Evolutionary conservation across 2,797 vertebrate genomes (phyloP), one percentile per base, ranked within the genome.

Genomic region (Atherinosoma microstoma): DNA sequence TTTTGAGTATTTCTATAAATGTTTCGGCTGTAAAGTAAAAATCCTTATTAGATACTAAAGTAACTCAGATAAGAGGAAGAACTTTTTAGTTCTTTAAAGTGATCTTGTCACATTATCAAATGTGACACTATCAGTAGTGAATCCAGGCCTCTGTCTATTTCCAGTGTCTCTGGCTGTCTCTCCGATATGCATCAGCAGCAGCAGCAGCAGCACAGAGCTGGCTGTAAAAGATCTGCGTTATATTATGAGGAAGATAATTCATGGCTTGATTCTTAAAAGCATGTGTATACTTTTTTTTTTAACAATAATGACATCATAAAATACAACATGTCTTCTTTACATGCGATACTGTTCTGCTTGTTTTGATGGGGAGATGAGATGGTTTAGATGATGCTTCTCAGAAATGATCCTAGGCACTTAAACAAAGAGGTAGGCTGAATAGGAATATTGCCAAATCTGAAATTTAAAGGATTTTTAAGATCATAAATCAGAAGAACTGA

Each of bases 361-460:
- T 70, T 80, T 83, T 11, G 61, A 75, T 73, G 47, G 66, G 67
- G 35, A 57, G 32, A 78, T 81, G 71, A 75, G 54, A 85, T 66
- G n/a, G 58, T 58, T 75, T 45, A 68, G 67, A 53, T 64, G 76
- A 87, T 80, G 64, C n/a, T 83, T 61, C 10, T 86, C 58, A 30
- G 53, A 74, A 73, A 84, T 76, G 24, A 68, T 70, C 27, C 80
- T 76, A 94, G 93, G 93, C 93, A 94, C 93, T 94, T 94, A 80
- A 92, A 89, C 65, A 86, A 93, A 89, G 92, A 94, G 93, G 92
- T 93, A 95, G 92, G 79, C 87, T 76, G 70, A 86, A 83, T 75
- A 75, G 73, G 84, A 76, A 72, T 75, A 87, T 83, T 82, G 76
- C 78, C 67, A 68, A 79, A 88, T 47, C 72, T 73, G 16, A 79